Evolutionary conservation across 1,140 invertebrate species (phyloP).

Genomic region (Matsumurasca onukii): DNA sequence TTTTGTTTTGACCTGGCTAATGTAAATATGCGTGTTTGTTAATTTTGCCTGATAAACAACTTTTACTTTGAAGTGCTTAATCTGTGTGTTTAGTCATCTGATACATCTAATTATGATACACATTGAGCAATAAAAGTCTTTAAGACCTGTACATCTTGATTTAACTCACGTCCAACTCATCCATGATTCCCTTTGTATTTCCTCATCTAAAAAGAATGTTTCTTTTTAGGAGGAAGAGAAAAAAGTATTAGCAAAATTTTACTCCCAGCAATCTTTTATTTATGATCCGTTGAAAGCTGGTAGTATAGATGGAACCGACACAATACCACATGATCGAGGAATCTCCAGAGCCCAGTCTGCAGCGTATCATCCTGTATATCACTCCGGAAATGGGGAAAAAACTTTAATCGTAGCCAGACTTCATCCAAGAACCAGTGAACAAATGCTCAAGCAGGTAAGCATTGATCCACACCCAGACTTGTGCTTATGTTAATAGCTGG

Average conservation of each 20-base stretch:
- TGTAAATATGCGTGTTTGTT: too few relatives aligned
- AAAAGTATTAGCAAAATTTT: slow-evolving; percentile 44
- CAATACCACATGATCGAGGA: slow-evolving; percentile 76
- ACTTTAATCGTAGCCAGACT: slow-evolving; percentile 82
- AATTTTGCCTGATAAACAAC: too few relatives aligned
- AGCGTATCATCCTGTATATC: slow-evolving; percentile 59
- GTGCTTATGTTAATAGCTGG: too few relatives aligned
- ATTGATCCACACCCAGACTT: too few relatives aligned
- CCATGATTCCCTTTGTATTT: neutral
- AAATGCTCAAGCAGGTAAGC: slow-evolving; percentile 47
- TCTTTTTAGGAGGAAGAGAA: slow-evolving; percentile 26
- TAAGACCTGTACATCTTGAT: too few relatives aligned
- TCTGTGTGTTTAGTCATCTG: too few relatives aligned
- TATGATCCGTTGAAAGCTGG: slow-evolving; percentile 73
- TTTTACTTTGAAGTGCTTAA: too few relatives aligned
- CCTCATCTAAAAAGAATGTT: neutral
- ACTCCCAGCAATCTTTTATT: slow-evolving; percentile 55
- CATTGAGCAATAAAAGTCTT: too few relatives aligned
- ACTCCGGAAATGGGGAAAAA: slow-evolving; percentile 56
- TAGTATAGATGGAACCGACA: slow-evolving; percentile 84
- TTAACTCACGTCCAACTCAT: too few relatives aligned
- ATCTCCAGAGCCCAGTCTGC: slow-evolving; percentile 70
- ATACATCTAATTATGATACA: too few relatives aligned
- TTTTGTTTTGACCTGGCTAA: too few relatives aligned
- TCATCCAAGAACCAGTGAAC: slow-evolving; percentile 65